Conservation (phyloP, 1,140 invertebrate species). For the Heterodera schachtii region DNA sequence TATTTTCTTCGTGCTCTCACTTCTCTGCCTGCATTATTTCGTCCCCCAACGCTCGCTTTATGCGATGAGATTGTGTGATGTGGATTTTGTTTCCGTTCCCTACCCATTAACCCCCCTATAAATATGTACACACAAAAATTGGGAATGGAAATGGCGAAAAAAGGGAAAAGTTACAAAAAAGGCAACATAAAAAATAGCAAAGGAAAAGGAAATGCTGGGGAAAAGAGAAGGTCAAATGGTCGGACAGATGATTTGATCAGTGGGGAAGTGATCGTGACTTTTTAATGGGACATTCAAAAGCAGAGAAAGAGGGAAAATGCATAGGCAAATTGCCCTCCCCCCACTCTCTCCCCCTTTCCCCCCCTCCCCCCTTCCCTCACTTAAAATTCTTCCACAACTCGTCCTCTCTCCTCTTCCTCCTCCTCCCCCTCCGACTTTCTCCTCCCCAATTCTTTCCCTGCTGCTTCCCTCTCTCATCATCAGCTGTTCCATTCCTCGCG, state of each 20-base stretch:
- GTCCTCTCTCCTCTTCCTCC: no score
- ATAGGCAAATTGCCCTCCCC: neutral
- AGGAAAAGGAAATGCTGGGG: no score
- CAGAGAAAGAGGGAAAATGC: neutral
- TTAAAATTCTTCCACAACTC: neutral
- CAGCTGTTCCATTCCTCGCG: neutral
- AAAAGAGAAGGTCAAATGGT: neutral
- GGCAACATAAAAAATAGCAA: no score
- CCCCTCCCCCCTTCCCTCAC: neutral
- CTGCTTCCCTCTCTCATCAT: neutral
- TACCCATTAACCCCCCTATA: neutral
- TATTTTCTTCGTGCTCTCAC: neutral
- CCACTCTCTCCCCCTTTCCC: neutral
- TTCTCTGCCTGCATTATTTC: neutral
- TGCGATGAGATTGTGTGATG: neutral
- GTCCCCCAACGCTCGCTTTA: neutral
- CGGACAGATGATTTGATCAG: neutral
- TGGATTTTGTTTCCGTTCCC: neutral
- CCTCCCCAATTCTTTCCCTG: neutral
- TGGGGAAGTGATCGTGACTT: no score
- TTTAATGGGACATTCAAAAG: no score
- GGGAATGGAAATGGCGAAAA: neutral
- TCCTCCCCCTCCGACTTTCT: neutral
- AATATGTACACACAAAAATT: neutral
- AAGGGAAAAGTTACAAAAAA: no score